Percentiles rank a stretch among this genome's conserved stretches.
Conservation (phyloP, 92 coral and sea anemone genomes). For the Zoanthus gigantus region DNA sequence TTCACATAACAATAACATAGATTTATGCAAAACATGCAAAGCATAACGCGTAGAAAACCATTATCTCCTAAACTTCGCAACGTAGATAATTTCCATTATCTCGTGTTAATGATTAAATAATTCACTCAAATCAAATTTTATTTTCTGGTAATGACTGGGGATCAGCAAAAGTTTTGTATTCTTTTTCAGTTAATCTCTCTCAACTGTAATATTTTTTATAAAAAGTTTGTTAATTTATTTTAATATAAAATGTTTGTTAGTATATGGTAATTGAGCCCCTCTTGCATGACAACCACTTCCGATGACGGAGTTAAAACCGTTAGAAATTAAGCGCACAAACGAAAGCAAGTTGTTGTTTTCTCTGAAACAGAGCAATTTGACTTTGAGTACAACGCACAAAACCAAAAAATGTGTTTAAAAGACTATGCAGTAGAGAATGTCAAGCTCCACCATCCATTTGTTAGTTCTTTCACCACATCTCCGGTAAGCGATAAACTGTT, state of each 20-base stretch:
- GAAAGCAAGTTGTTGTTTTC: not conserved
- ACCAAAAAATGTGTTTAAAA: constrained; percentile 53
- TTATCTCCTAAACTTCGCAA: no score
- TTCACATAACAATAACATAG: no score
- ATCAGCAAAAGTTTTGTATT: no score
- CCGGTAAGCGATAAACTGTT: constrained; percentile 72
- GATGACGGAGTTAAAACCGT: constrained; percentile 26
- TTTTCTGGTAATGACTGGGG: no score
- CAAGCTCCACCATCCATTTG: constrained; percentile 70
- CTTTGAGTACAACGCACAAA: not conserved
- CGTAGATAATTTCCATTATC: no score
- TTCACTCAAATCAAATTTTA: no score
- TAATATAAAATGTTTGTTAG: not conserved
- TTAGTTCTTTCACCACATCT: constrained; percentile 86
- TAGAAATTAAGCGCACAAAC: not conserved
- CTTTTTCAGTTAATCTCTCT: no score
- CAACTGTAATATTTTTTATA: no score
- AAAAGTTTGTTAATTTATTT: no score
- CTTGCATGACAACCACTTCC: not conserved
- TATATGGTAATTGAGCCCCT: constrained; percentile 27
- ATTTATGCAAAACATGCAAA: no score
- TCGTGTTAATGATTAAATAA: no score
- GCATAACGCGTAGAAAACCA: no score
- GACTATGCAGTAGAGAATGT: constrained; percentile 69
- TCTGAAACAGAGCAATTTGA: not conserved